Base-by-base conservation (phyloP, 2,888 invertebrate genomes). In the Mongoloraphidia duomilia region DNA sequence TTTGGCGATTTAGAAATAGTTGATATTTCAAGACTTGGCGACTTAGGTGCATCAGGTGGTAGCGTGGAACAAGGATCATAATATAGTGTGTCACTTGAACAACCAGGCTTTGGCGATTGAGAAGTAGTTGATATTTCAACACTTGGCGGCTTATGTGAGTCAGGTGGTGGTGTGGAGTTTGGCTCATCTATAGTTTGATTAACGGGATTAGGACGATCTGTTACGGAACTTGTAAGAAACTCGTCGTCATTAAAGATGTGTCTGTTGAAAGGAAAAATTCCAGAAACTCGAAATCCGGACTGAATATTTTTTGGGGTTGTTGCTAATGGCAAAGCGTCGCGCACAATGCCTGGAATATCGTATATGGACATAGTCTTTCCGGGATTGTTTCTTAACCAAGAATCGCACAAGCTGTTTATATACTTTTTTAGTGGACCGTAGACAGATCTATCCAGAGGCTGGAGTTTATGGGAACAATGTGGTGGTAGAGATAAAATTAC, bases 301-400 rank as follows among this genome's bases (percentile, higher is more conserved):
- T 43, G 48, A 47, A 56, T 57, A 35, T 55, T 57, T 9, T 34
- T 47, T 40, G 44, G 41, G 44, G 52, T 53, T 34, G 52, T 10
- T 40, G 54, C 50, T 38, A 50, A 42, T 12, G 52, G 47, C 36
- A 44, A 50, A 33, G 50, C 51, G 10, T 40, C 33, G 33, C 40
- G 44, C 10, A 54, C 8, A 9, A 54, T n/a, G 33, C 26, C 43
- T 34, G 51, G 49, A 13, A 51, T 50, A 35, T 54, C 53, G 41
- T 53, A 51, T 12, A 55, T 52, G 13, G 49, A 50, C 43, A 53
- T 50, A n/a, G 41, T 41, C 13, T 45, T 41, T 26, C 51, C 52
- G 17, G 53, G 52, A 34, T 55, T 26, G 35, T 33, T 47, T 33
- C 45, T 33, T 46, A 55, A 41, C 51, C 53, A 54, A 34, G 11